Evolutionary conservation across 2,113 vertebrate species (phyloP), one percentile per base, ranked within the genome.

Genomic region (Zingel zingel): DNA sequence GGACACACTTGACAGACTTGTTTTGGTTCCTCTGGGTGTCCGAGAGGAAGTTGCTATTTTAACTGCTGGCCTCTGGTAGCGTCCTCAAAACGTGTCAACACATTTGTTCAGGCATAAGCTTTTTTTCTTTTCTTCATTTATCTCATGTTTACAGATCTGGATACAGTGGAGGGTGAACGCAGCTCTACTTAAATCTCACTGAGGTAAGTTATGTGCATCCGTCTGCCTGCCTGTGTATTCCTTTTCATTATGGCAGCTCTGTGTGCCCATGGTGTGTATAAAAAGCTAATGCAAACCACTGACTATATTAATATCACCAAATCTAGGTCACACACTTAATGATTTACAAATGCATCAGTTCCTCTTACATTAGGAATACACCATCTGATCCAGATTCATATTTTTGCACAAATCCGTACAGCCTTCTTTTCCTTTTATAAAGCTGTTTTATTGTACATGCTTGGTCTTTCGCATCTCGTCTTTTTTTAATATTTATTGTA

Each of bases 21-120:
- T 69, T 36, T n/a, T 68, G 57, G 23, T 25, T 21, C 16, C 15
- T n/a, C 3, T 25, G 30, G 21, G 12, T 48, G 25, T n/a, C 30
- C 54, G 9, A 19, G 53, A 18, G 19, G 53, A 79, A 12, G 19
- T 23, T 65, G 67, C 51, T 65, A 6, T n/a, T 4, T 2, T 2
- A 9, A 30, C 5, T 10, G 12, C 16, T 69, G 76, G 50, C 78
- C 79, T 81, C 27, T 36, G 69, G 27, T 59, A 50, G 79, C 77
- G 45, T n/a, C 10, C 50, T 25, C 68, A 3, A n/a, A 54, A 25
- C 47, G 7, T 27, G 53, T 36, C 39, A 39, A 19, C 43, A 68
- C 12, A 5, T 21, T 0, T 48, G 14, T 1, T 2, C 7, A 16
- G 25, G 3, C 18, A 1, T 19, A 47, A 56, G 3, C 27, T 6